phyloP scores from a whole-genome alignment of 2,888 invertebrate genomes.

The Agriopis aurantiaria region DNA sequence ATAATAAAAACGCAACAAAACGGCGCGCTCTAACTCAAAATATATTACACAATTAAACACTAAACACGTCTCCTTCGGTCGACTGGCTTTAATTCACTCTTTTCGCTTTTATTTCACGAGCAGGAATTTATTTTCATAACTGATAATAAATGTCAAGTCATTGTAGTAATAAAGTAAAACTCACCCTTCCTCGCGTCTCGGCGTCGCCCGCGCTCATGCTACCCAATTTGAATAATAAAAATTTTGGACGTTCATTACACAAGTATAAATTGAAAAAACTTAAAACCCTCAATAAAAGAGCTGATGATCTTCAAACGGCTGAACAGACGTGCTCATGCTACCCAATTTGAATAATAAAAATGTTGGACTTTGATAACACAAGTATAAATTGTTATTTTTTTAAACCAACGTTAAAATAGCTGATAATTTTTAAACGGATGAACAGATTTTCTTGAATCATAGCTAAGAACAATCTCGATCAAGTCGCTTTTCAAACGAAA shows the following conservation, averaged over 20 bases:
- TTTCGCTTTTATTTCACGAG: slow-evolving; percentile 71
- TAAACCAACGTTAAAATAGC: too few relatives aligned
- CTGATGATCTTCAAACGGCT: too few relatives aligned
- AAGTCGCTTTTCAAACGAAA: too few relatives aligned
- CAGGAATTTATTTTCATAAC: slow-evolving; percentile 79
- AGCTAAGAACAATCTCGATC: too few relatives aligned
- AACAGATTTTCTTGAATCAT: too few relatives aligned
- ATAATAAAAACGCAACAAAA: slow-evolving; percentile 69
- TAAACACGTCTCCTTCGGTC: slow-evolving; percentile 64
- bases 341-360: slow-evolving; percentile 22
- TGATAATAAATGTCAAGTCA: slow-evolving; percentile 82
- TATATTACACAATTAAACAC: slow-evolving; percentile 72
- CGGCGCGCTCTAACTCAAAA: slow-evolving; percentile 59
- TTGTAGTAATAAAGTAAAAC: slow-evolving; percentile 76
- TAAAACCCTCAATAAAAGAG: too few relatives aligned
- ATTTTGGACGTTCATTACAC: background rate
- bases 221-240: slow-evolving; percentile 22
- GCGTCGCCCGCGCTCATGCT: slow-evolving; percentile 42
- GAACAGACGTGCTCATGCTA: slow-evolving; percentile 6
- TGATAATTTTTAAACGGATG: too few relatives aligned
- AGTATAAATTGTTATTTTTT: too few relatives aligned
- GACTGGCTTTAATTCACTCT: slow-evolving; percentile 69
- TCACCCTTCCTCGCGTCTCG: slow-evolving; percentile 59
- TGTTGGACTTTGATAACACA: background rate
- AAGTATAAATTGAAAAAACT: too few relatives aligned